Evolutionary conservation across 1,140 invertebrate genomes (phyloP).

Genomic region (Scaptomyza graminum): DNA sequence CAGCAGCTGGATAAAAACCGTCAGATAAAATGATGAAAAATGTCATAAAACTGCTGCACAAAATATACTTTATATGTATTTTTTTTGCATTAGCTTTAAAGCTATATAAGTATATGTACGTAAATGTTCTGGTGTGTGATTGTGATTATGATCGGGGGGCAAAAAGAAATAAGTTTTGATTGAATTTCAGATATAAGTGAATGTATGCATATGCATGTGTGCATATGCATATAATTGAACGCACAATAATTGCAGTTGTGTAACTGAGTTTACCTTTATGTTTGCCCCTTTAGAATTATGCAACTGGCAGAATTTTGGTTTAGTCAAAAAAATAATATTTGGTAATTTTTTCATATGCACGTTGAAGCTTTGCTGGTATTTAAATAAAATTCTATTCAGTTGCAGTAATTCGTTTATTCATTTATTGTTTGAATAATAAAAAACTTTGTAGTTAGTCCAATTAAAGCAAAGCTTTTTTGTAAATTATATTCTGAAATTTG

Average conservation of each 20-base stretch:
- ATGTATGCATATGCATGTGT: neutral
- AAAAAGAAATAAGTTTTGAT: neutral
- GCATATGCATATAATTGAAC: neutral
- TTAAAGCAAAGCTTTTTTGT: no score
- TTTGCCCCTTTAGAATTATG: constrained; percentile 4
- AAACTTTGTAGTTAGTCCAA: no score
- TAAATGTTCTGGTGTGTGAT: neutral
- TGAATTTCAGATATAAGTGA: neutral
- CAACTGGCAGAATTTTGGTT: neutral
- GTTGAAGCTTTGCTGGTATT: no score
- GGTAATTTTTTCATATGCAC: no score
- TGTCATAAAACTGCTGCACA: constrained; percentile 61
- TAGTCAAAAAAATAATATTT: no score
- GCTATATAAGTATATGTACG: neutral
- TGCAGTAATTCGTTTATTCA: no score
- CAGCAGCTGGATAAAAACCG: constrained; percentile 37
- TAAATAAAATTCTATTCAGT: no score
- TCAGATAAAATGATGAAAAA: constrained; percentile 79
- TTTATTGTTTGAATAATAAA: no score
- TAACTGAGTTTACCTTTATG: neutral
- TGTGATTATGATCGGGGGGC: neutral
- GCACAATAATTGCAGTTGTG: constrained; percentile 6
- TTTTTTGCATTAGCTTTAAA: constrained; percentile 54
- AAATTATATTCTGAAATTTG: no score
- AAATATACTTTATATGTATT: constrained; percentile 32